Conservation (phyloP, 2,888 invertebrate genomes). For the Pseudococcus viburni region DNA sequence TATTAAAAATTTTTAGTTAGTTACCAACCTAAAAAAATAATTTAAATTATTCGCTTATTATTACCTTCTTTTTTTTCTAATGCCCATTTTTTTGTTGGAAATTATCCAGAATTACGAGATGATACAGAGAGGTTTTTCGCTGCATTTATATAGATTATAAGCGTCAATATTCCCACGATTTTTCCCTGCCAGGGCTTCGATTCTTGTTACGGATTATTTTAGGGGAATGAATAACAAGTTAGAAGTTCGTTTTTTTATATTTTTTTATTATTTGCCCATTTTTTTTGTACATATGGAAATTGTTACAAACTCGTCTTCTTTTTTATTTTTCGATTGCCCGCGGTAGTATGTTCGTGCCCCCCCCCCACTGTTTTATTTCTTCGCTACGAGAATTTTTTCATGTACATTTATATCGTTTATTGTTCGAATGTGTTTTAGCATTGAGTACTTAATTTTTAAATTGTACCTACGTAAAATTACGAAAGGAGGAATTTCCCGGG, state of each 20-base stretch:
- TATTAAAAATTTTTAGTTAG: slow-evolving; percentile 65
- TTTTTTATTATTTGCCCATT: slow-evolving; percentile 32
- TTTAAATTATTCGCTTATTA: slow-evolving; percentile 51
- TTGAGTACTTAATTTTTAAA: slow-evolving; percentile 51
- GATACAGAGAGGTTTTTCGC: not conserved
- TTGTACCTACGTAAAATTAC: not conserved
- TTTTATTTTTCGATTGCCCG: not conserved
- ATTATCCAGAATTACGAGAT: slow-evolving; percentile 1
- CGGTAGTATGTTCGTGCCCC: slow-evolving; percentile 24
- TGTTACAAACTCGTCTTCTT: slow-evolving; percentile 11
- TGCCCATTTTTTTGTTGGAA: not conserved
- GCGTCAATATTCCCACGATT: not conserved
- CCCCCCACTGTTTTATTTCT: not conserved
- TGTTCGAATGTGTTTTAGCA: slow-evolving; percentile 55
- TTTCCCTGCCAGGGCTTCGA: not conserved
- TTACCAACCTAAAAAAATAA: slow-evolving; percentile 60
- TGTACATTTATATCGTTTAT: slow-evolving; percentile 1
- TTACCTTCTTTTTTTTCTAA: not conserved
- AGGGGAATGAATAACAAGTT: not conserved
- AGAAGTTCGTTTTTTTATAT: slow-evolving; percentile 5
- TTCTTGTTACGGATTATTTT: not conserved
- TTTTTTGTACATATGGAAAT: slow-evolving; percentile 19
- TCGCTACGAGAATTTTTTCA: slow-evolving; percentile 16
- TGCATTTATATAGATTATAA: slow-evolving; percentile 42
- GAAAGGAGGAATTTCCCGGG: slow-evolving; percentile 1